Base-by-base conservation (phyloP, 2,797 vertebrate genomes). In the Stomatorhinus walkeri region DNA sequence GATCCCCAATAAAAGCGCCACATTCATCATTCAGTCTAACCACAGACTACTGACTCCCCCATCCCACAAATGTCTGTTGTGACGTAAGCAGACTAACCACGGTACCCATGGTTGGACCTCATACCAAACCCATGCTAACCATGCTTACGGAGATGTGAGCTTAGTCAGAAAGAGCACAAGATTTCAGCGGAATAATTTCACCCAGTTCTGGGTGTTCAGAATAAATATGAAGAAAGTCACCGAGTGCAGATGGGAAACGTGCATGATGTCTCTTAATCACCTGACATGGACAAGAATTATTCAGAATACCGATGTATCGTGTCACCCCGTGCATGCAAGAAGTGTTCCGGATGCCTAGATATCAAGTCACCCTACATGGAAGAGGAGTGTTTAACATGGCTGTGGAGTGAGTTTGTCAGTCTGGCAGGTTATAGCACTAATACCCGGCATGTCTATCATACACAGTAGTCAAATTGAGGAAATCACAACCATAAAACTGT, bases 11-110 rank as follows among this genome's bases (percentile, higher is more conserved):
- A 84, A 85, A 43, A 32, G 36, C n/a, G 54, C 52, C 22, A 88
- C 79, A 43, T 59, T 89, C 49, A 56, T 87, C 84, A 72, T 88
- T 68, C 49, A 36, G 24, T 88, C 68, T 84, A 89, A 56, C 52
- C 51, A 28, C 40, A 64, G 22, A 19, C 56, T 51, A 24, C n/a
- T 64, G 87, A 68, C 76, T 89, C 84, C 48, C 46, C 56, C 87
- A 54, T 89, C 86, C 40, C 22, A 54, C 61, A 88, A 87, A 89
- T 79, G 76, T 68, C 40, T 49, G 32, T 4, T 24, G 5, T 54
- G 72, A 28, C 32, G 48, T 85, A 51, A 52, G 85, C 85, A 86
- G 51, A 64, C 72, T 89, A 90, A 89, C 87, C 84, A 88, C 88
- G 68, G 87, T 79, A 89, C 87, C 52, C 32, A 85, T 10, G 49